A percentile compares a stretch with the other conserved stretches of the same genome.
These are phyloP conservation scores for Drosophila suzukii DNA, from an alignment of 1,140 invertebrate species.

Conservation along the genomic window DNA sequence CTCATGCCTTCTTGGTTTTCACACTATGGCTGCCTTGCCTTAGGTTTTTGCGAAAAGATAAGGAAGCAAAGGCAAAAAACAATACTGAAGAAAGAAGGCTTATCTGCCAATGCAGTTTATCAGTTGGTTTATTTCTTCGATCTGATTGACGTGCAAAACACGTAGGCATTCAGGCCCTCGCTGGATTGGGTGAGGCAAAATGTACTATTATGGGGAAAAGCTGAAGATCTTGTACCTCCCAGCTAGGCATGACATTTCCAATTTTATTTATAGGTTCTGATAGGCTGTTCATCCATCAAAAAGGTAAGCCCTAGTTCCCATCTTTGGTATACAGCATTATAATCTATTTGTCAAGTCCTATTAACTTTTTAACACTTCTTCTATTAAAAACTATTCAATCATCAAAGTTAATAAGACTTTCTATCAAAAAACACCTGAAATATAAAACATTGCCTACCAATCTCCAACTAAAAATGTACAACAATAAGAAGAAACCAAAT, in stretches of 20 bases:
- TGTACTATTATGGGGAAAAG: background rate
- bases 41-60: constrained; percentile 61
- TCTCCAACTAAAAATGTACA: constrained; percentile 47
- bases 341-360: background rate
- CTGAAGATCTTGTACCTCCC: background rate
- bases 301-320: background rate
- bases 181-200: background rate
- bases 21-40: constrained; percentile 7
- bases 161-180: constrained; percentile 25
- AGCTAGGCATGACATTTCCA: background rate
- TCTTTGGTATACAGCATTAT: background rate
- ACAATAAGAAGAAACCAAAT: constrained; percentile 22
- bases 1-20: constrained; percentile 6
- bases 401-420: no score
- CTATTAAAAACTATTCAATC: no score
- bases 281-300: background rate
- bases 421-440: background rate
- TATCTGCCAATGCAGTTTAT: constrained; percentile 68
- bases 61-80: constrained; percentile 6
- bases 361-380: background rate
- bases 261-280: background rate
- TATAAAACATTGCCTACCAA: background rate
- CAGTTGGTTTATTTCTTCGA: constrained; percentile 68
- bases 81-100: constrained; percentile 19
- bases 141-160: constrained; percentile 63